Conservation (phyloP, 2,113 vertebrate species). For the Anguilla rostrata region DNA sequence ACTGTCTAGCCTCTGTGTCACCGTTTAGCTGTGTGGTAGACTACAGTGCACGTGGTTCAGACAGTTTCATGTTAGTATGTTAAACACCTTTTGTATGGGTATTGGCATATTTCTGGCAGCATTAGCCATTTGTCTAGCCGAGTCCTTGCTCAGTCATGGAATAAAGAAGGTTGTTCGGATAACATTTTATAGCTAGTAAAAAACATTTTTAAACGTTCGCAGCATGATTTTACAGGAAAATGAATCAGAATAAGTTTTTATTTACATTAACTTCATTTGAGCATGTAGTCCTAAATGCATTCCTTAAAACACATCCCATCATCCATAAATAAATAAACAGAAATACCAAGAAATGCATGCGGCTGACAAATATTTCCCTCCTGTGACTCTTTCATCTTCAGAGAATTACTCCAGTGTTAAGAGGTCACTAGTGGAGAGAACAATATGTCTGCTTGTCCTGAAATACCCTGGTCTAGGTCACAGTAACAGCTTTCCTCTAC, state of each 20-base stretch:
- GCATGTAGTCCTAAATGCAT: background rate
- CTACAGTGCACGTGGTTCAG: too few species aligned
- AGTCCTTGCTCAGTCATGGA: too few species aligned
- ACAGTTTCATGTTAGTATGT: too few species aligned
- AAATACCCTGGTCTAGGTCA: background rate
- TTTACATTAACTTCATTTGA: background rate
- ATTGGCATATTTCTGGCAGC: too few species aligned
- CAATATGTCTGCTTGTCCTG: background rate
- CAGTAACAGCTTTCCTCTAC: background rate
- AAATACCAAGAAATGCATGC: background rate
- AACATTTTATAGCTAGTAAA: background rate
- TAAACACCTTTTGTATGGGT: too few species aligned
- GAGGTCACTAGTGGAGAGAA: conserved; percentile 1
- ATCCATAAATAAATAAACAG: background rate
- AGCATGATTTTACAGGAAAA: background rate
- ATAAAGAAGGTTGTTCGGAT: background rate
- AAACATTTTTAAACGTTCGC: background rate
- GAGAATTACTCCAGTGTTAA: background rate
- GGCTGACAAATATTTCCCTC: background rate
- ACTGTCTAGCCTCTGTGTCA: too few species aligned
- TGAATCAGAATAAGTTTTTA: background rate
- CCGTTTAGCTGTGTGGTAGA: too few species aligned
- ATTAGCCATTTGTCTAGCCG: too few species aligned
- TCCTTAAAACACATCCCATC: background rate
- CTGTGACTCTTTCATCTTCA: background rate